phyloP scores from a whole-genome alignment of 2,113 vertebrate species.

The Saccopteryx bilineata region DNA sequence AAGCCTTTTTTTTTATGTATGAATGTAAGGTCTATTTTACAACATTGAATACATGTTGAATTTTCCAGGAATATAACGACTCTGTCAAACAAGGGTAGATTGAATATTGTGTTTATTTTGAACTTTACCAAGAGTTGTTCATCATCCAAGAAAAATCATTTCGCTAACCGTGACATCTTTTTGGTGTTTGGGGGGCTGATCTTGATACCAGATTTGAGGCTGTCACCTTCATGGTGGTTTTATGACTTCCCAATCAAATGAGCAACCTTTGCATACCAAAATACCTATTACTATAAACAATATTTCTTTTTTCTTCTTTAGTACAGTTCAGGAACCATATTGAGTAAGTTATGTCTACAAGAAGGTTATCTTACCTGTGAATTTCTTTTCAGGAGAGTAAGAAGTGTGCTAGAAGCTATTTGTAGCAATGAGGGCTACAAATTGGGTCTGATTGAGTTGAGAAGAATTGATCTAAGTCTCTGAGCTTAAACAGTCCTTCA shows the following conservation, averaged over 20 bases:
- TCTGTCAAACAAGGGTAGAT: background rate
- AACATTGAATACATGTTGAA: background rate
- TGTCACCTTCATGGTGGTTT: background rate
- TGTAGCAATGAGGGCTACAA: background rate
- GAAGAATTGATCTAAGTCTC: background rate
- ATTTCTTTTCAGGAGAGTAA: background rate
- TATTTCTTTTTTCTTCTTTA: background rate
- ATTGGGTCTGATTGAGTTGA: background rate
- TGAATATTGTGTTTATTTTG: constrained; percentile 8
- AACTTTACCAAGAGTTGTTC: background rate
- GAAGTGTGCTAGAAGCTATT: background rate
- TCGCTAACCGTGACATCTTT: background rate
- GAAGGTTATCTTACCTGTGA: background rate
- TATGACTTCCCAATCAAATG: background rate
- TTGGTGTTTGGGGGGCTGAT: background rate
- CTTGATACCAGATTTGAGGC: background rate
- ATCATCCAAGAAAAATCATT: background rate
- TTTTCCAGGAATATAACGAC: background rate
- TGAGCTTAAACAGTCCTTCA: background rate
- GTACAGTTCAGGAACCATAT: background rate
- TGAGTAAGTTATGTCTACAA: background rate
- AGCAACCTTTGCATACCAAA: background rate
- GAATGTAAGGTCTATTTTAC: background rate
- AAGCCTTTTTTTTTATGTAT: background rate
- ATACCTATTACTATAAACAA: background rate